Evolutionary conservation across 1,140 invertebrate species (phyloP).

Genomic region (Macrobrachium nipponense): DNA sequence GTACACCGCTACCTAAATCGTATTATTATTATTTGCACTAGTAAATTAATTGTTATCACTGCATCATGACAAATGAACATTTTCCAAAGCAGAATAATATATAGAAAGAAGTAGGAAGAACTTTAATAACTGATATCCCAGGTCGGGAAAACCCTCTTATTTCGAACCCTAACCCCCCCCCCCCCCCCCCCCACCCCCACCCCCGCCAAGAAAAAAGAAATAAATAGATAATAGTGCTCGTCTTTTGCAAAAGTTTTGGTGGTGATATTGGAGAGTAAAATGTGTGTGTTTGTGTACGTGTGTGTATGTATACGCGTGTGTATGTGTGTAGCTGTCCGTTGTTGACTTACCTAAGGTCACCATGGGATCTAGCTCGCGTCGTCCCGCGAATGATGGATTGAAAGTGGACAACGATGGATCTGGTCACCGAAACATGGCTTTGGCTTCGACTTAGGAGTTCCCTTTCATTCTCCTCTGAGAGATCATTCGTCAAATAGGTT

Average conservation of each 20-base stretch:
- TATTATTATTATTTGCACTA: no score
- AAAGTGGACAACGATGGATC: constrained; percentile 60
- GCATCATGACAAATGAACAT: no score
- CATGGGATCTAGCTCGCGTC: constrained; percentile 52
- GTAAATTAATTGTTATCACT: no score
- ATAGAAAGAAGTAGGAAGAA: no score
- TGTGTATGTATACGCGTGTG: not conserved
- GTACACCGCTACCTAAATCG: no score
- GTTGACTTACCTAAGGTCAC: constrained; percentile 61
- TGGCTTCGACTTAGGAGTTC: not conserved
- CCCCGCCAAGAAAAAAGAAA: not conserved
- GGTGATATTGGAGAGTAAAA: constrained; percentile 39
- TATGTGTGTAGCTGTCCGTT: constrained; percentile 42
- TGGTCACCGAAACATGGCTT: constrained; percentile 42
- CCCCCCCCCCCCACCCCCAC: not conserved
- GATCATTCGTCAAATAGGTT: no score
- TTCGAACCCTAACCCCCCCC: not conserved
- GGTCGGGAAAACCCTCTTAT: no score
- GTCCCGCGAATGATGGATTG: constrained; percentile 56
- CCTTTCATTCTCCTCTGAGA: not conserved
- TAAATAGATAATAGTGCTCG: not conserved
- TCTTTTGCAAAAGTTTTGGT: constrained; percentile 44
- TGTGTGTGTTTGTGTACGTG: not conserved
- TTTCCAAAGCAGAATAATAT: no score
- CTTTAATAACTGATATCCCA: no score